Conservation (phyloP, 2,888 invertebrate genomes). For the Prenolepis imparis region DNA sequence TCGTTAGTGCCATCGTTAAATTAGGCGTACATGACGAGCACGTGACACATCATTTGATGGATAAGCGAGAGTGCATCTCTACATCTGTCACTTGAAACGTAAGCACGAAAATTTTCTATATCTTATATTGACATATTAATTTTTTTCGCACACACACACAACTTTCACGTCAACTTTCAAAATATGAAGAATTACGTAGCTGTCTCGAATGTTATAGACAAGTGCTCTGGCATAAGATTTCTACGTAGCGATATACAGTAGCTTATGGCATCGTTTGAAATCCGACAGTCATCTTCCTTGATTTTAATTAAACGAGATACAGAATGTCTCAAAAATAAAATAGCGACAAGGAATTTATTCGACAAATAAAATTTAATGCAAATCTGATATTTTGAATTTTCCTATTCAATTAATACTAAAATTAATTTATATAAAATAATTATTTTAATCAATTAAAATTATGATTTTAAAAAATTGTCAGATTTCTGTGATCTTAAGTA, state of each 20-base stretch:
- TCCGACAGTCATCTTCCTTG: not conserved
- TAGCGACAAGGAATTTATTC: not conserved
- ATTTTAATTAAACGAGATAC: not conserved
- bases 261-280: not conserved
- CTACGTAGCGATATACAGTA: not conserved
- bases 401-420: not conserved
- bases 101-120: constrained; percentile 16
- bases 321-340: not conserved
- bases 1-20: constrained; percentile 46
- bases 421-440: constrained; percentile 7
- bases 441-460: not conserved
- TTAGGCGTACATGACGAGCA: constrained; percentile 48
- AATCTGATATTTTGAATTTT: not conserved
- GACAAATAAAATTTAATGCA: not conserved
- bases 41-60: constrained; percentile 52
- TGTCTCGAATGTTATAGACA: not conserved
- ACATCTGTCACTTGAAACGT: constrained; percentile 39
- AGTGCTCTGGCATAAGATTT: not conserved
- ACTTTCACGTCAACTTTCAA: constrained; percentile 1
- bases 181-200: not conserved
- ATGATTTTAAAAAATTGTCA: not conserved
- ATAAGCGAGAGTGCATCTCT: constrained; percentile 61
- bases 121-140: not conserved
- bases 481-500: not conserved
- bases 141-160: too few species aligned